Evolutionary conservation across 2,797 vertebrate genomes (phyloP).

Genomic region (Halcyon leucocephala): DNA sequence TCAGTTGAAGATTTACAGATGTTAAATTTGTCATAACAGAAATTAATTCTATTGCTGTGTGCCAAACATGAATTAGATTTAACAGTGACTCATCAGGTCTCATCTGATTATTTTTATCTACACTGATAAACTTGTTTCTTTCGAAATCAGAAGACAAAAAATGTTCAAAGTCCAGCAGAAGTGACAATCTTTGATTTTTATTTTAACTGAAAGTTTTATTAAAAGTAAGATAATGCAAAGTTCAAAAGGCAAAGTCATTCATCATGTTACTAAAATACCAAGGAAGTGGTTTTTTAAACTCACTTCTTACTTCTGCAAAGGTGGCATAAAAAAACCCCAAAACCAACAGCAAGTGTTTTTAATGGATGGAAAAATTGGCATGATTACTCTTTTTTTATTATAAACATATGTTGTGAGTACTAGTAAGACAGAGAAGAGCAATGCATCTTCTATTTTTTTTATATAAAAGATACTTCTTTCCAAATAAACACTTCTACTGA

Average conservation of each 20-base stretch:
- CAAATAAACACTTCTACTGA: neutral
- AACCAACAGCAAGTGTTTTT: neutral
- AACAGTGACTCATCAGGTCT: neutral
- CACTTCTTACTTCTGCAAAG: slow-evolving; percentile 24
- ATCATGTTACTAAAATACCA: slow-evolving; percentile 37
- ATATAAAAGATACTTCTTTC: neutral
- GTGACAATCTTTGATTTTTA: neutral
- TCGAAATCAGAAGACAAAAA: neutral
- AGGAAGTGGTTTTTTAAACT: slow-evolving; percentile 13
- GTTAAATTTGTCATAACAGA: neutral
- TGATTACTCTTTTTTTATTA: neutral
- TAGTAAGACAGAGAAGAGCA: neutral
- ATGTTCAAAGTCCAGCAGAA: neutral
- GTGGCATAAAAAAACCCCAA: neutral
- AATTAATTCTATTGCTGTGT: neutral
- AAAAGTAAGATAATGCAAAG: neutral
- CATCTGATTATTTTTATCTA: neutral
- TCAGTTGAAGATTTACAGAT: neutral
- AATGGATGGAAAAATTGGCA: neutral
- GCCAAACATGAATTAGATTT: neutral
- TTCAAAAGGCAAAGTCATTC: slow-evolving; percentile 7
- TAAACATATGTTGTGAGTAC: neutral
- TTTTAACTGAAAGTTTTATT: neutral
- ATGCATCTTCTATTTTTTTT: neutral
- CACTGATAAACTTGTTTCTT: neutral